Evolutionary conservation across 1,140 invertebrate genomes (phyloP).

Genomic region (Coptotermes formosanus): DNA sequence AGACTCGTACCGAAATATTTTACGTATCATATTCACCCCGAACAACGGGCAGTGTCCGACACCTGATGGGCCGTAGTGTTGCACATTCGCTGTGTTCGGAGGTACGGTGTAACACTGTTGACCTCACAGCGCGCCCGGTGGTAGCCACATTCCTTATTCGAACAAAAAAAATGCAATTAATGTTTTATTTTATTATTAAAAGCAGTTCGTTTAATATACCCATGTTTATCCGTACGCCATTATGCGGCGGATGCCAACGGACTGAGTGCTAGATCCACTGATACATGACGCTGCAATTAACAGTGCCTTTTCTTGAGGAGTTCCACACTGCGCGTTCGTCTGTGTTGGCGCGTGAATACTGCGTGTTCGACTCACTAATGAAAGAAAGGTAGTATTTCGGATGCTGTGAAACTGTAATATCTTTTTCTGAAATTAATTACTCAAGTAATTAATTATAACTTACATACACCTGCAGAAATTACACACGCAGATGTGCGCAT

Average conservation of each 20-base stretch:
- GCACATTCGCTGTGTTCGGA: not conserved
- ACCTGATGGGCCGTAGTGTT: not conserved
- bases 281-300: not conserved
- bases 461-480: not conserved
- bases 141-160: not conserved
- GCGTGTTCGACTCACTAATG: not conserved
- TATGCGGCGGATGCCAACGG: not conserved
- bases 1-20: no score
- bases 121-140: not conserved
- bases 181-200: conserved; percentile 11
- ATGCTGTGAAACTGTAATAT: conserved; percentile 7
- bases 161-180: not conserved
- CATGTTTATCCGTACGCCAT: not conserved
- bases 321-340: not conserved
- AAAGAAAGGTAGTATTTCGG: not conserved
- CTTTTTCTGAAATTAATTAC: not conserved
- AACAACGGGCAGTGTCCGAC: no score
- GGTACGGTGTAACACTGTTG: not conserved
- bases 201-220: not conserved
- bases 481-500: not conserved
- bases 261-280: not conserved
- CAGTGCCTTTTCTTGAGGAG: not conserved
- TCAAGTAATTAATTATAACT: not conserved
- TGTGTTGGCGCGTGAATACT: not conserved
- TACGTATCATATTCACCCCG: no score